A percentile compares a stretch with the other conserved stretches of the same genome.
These are phyloP conservation scores for Micoletzkya japonica DNA, from an alignment of 2,888 invertebrate genomes.

Conservation along the genomic window DNA sequence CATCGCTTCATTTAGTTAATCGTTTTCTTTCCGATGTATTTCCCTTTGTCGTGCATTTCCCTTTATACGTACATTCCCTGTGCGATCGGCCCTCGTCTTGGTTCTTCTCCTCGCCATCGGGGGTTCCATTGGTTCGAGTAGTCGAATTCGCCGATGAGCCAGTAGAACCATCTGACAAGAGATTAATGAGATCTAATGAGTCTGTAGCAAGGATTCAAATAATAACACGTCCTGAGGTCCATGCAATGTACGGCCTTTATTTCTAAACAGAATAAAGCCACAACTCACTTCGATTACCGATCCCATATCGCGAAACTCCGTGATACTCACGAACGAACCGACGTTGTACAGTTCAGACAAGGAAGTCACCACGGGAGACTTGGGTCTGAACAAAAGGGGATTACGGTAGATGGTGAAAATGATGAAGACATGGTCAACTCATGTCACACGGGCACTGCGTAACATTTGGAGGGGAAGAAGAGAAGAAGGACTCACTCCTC, in stretches of 20 bases:
- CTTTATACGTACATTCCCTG: slow-evolving; percentile 17
- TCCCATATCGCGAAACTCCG: slow-evolving; percentile 26
- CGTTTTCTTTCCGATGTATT: too few relatives aligned
- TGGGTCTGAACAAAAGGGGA: slow-evolving; percentile 71
- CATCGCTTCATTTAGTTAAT: too few relatives aligned
- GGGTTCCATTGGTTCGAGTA: slow-evolving; percentile 40
- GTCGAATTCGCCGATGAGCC: slow-evolving; percentile 43
- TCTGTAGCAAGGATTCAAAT: background rate
- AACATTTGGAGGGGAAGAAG: too few relatives aligned
- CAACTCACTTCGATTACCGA: slow-evolving; percentile 27
- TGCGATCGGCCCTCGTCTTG: slow-evolving; percentile 19
- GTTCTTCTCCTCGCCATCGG: slow-evolving; percentile 23
- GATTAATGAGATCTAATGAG: background rate
- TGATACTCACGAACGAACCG: slow-evolving; percentile 79
- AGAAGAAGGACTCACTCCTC: slow-evolving; percentile 72
- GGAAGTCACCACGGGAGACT: slow-evolving; percentile 81
- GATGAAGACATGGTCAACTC: too few relatives aligned
- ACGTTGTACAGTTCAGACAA: slow-evolving; percentile 84
- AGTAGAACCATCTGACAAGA: slow-evolving; percentile 24
- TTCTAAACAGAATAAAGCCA: too few relatives aligned
- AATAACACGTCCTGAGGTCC: too few relatives aligned
- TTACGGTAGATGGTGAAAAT: too few relatives aligned
- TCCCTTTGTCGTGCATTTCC: too few relatives aligned
- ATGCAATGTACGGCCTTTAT: too few relatives aligned
- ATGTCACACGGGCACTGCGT: too few relatives aligned